phyloP scores from a whole-genome alignment of 2,113 vertebrate genomes.

The Pantherophis guttatus region DNA sequence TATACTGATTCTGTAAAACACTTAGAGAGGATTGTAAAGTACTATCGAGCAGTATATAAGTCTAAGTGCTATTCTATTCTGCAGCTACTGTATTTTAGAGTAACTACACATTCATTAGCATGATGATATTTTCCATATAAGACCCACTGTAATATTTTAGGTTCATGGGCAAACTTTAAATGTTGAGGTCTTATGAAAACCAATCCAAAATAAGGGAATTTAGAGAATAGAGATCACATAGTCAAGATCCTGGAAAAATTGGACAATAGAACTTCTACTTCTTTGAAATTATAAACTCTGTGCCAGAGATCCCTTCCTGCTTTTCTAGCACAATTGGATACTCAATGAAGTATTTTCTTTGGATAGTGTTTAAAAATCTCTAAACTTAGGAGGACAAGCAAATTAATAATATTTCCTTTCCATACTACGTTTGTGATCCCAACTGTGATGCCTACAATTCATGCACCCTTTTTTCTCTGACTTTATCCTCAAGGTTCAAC shows the following conservation, averaged over 20 bases:
- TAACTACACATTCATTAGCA: background rate
- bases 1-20: no score
- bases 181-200: background rate
- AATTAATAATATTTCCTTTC: background rate
- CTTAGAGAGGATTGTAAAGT: background rate
- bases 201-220: background rate
- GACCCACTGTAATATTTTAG: background rate
- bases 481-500: background rate
- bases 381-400: background rate
- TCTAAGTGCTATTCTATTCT: background rate
- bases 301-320: background rate
- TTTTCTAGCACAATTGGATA: background rate
- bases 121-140: background rate
- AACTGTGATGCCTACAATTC: background rate
- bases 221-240: background rate
- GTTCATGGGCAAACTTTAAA: background rate
- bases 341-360: background rate
- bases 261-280: background rate
- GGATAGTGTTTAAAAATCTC: background rate
- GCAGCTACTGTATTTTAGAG: background rate
- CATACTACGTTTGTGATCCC: background rate
- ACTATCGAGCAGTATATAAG: background rate
- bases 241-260: background rate
- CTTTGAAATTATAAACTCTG: background rate
- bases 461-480: background rate